Evolutionary conservation across 2,888 invertebrate genomes (phyloP).

Genomic region (Acanthosepion lycidas): DNA sequence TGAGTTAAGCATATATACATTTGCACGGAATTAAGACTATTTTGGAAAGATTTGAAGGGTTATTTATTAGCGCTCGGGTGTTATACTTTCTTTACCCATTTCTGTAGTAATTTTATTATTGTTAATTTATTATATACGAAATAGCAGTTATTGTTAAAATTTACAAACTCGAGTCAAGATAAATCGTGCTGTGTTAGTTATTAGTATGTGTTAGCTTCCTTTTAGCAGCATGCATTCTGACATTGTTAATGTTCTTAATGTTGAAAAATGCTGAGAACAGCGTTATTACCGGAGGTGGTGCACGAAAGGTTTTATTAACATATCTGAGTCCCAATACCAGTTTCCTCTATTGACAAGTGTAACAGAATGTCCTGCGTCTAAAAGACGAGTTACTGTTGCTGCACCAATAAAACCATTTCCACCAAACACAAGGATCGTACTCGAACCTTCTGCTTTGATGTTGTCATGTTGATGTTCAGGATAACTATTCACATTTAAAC

Average conservation of each 20-base stretch:
- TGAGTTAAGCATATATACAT: too few relatives aligned
- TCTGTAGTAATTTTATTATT: too few relatives aligned
- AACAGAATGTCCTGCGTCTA: conserved; percentile 68
- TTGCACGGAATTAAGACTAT: too few relatives aligned
- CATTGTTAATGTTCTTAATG: not conserved
- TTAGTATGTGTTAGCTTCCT: too few relatives aligned
- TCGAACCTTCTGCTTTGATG: not conserved
- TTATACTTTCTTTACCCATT: too few relatives aligned
- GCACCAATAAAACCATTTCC: conserved; percentile 77
- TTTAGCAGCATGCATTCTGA: too few relatives aligned
- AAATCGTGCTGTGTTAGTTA: too few relatives aligned
- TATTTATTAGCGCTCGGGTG: too few relatives aligned
- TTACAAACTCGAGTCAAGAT: too few relatives aligned
- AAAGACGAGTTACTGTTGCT: conserved; percentile 70
- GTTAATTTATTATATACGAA: too few relatives aligned
- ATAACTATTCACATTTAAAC: not conserved
- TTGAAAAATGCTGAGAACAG: not conserved
- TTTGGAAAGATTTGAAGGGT: too few relatives aligned
- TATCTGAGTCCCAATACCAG: conserved; percentile 75
- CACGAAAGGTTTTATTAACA: conserved; percentile 64
- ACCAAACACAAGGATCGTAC: conserved; percentile 72
- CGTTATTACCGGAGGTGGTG: conserved; percentile 59
- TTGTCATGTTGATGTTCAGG: not conserved
- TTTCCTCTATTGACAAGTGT: conserved; percentile 75
- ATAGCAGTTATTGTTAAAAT: too few relatives aligned